Evolutionary conservation across 2,113 vertebrate species (phyloP).

Genomic region (Numida meleagris): DNA sequence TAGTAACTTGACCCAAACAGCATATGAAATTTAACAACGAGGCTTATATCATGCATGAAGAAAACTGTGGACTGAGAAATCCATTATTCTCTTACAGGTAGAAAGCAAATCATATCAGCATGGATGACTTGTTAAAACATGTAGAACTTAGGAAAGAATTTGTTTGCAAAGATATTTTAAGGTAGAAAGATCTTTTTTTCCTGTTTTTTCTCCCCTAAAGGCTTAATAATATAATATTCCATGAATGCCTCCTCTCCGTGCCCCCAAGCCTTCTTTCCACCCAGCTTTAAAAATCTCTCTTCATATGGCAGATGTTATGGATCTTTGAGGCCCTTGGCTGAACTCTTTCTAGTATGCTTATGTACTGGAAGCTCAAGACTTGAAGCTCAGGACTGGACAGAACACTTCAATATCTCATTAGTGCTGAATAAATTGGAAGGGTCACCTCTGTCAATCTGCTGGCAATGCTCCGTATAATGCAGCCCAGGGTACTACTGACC

Average conservation of each 20-base stretch:
- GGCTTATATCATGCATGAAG: not conserved
- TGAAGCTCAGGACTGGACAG: not conserved
- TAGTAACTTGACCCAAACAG: not conserved
- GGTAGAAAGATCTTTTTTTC: not conserved
- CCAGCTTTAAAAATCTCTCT: not conserved
- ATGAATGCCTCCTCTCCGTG: not conserved
- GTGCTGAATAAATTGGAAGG: not conserved
- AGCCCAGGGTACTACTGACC: too few species aligned
- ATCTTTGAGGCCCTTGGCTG: not conserved
- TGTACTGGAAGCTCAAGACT: not conserved
- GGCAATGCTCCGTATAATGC: not conserved
- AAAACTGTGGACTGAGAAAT: not conserved
- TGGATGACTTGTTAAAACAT: not conserved
- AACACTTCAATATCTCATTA: not conserved
- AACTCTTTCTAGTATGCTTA: accelerated
- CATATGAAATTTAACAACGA: not conserved
- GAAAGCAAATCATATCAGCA: not conserved
- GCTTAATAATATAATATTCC: not conserved
- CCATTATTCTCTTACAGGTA: not conserved
- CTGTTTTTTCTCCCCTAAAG: not conserved
- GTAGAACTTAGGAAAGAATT: not conserved
- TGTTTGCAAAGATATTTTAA: not conserved
- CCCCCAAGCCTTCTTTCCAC: not conserved
- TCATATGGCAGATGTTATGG: not conserved
- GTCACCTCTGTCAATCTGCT: not conserved